Evolutionary conservation across 2,888 invertebrate genomes (phyloP), one percentile per base, ranked within the genome.

Genomic region (Lithophane ornitopus): DNA sequence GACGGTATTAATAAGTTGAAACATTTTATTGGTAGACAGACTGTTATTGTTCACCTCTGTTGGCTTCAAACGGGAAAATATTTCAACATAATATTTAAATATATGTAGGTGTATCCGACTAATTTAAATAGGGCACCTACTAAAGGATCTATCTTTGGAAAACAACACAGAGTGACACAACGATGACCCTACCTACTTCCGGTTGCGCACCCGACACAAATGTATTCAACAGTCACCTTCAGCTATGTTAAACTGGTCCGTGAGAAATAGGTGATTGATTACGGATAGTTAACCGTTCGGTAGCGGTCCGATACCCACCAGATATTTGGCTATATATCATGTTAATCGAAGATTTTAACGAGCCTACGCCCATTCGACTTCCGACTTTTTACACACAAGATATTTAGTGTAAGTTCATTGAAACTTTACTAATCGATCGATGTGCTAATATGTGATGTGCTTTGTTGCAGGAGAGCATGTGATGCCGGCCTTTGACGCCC

Each of bases 401-500:
- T 44, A 46, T 26, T 26, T 59, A 46, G 14, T 26, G 22, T 49
- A 58, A 59, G 28, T 44, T 65, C 41, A 41, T 39, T 56, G 19
- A 41, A 58, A 71, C 16, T 78, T 61, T 14, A 78, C 34, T 52
- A 52, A 67, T 61, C 49, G 16, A 70, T 41, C 11, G 58, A 46
- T 63, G 34, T 66, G 26, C 62, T 85, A 63, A 81, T 67, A 52
- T 66, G 19, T 65, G 58, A 54, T 74, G 65, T 86, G 63, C 82
- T 81, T 95, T 94, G 94, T 96, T 96, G 80, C 95, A 97, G 97
- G 96, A 96, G 95, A 97, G 96, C 96, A 97, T 97, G 97, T 97
- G 97, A 97, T 97, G 97, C 97, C 97, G 96, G 97, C 96, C 96
- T 91, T 94, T 96, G 96, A 96, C 96, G 96, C 96, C 95, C 96